Percentiles rank a stretch among this genome's conserved stretches.
Evolutionary conservation across 2,797 vertebrate genomes (phyloP).

Genomic region (Leptoclinus maculatus): DNA sequence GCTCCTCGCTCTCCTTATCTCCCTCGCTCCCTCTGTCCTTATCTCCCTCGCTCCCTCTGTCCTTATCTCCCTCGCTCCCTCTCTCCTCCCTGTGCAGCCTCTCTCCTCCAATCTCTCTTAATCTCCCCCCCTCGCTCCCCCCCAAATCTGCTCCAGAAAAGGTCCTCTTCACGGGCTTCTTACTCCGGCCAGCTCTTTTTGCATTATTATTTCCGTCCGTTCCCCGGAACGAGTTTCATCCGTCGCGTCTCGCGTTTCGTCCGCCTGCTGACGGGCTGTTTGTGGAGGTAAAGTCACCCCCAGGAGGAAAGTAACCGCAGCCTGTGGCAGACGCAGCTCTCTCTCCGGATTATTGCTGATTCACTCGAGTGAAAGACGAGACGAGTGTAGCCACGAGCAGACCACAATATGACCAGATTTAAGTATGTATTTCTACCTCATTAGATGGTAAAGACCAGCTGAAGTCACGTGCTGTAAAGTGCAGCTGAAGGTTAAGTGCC

Average conservation of each 20-base stretch:
- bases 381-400: not conserved
- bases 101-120: slow-evolving; percentile 22
- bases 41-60: slow-evolving; percentile 32
- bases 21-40: slow-evolving; percentile 9
- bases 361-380: slow-evolving; percentile 10
- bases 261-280: slow-evolving; percentile 17
- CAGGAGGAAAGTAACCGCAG: slow-evolving; percentile 34
- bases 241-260: slow-evolving; percentile 18
- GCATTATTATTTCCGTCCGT: not conserved
- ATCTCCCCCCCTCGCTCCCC: slow-evolving; percentile 17
- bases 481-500: slow-evolving; percentile 23
- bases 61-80: slow-evolving; percentile 21
- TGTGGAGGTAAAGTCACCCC: slow-evolving; percentile 35
- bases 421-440: not conserved
- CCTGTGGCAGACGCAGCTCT: slow-evolving; percentile 4
- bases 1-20: slow-evolving; percentile 36
- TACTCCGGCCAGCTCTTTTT: not conserved
- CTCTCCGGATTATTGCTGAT: slow-evolving; percentile 33
- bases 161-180: not conserved
- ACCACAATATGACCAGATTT: not conserved
- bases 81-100: slow-evolving; percentile 19
- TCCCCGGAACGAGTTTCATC: not conserved
- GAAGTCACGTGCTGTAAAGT: not conserved
- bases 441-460: not conserved
- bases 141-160: slow-evolving; percentile 18